Evolutionary conservation across 2,113 vertebrate species (phyloP).

Genomic region (Pachycephala philippinensis): DNA sequence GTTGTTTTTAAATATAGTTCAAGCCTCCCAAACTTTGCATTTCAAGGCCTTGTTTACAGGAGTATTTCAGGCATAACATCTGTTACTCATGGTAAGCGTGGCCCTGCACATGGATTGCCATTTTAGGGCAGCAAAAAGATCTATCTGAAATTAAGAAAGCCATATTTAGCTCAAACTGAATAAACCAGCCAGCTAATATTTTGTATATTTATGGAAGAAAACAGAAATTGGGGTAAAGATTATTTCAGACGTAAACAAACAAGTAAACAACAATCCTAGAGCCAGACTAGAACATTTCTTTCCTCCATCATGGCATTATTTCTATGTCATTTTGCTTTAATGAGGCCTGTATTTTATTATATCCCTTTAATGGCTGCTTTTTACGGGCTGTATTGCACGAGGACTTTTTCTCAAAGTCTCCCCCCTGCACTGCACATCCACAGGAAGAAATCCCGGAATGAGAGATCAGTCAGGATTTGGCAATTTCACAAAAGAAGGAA

Average conservation of each 20-base stretch:
- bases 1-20: not conserved
- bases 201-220: constrained; percentile 18
- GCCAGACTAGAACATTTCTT: not conserved
- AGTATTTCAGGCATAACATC: constrained; percentile 58
- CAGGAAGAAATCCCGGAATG: accelerated
- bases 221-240: not conserved
- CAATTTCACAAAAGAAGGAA: not conserved
- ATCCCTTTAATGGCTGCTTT: not conserved
- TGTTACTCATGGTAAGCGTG: not conserved
- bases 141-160: constrained; percentile 9
- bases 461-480: accelerated
- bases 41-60: constrained; percentile 34
- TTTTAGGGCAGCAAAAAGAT: constrained; percentile 33
- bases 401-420: not conserved
- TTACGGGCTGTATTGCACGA: not conserved
- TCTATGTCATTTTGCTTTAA: not conserved
- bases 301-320: not conserved
- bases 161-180: constrained; percentile 12
- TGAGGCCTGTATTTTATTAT: not conserved
- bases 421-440: not conserved
- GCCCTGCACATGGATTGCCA: constrained; percentile 23
- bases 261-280: not conserved
- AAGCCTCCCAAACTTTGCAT: not conserved
- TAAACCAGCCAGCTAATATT: not conserved
- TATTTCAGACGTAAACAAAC: not conserved